Evolutionary conservation across 2,113 vertebrate genomes (phyloP).

Genomic region (Tiliqua scincoides): DNA sequence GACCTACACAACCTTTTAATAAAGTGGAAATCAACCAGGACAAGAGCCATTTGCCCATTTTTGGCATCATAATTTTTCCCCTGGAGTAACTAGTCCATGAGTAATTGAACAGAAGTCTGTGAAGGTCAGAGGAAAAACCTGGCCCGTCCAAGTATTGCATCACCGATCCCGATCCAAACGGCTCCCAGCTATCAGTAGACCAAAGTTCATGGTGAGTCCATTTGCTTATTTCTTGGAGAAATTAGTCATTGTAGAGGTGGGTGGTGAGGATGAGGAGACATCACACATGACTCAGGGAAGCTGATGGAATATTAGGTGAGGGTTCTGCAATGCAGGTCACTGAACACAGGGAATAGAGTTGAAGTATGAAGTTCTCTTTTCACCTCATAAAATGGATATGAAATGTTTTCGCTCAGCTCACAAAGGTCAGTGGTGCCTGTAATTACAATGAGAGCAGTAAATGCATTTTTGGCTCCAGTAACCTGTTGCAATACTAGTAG

Average conservation of each 20-base stretch:
- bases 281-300: not conserved
- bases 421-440: not conserved
- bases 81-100: not conserved
- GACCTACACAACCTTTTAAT: not conserved
- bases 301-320: not conserved
- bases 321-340: not conserved
- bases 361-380: not conserved
- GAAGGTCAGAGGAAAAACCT: not conserved
- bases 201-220: not conserved
- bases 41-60: not conserved
- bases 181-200: not conserved
- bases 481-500: not conserved
- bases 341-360: not conserved
- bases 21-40: not conserved
- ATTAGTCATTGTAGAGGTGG: not conserved
- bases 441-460: not conserved
- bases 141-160: not conserved
- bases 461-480: constrained; percentile 4
- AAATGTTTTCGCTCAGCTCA: constrained; percentile 18
- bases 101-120: not conserved
- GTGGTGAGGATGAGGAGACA: no score
- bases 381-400: not conserved
- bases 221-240: not conserved
- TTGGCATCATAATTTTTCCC: not conserved
- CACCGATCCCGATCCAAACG: not conserved